A percentile compares a stretch with the other conserved stretches of the same genome.
These are phyloP conservation scores for Echiichthys vipera DNA, from an alignment of 2,797 vertebrate species.

Conservation along the genomic window DNA sequence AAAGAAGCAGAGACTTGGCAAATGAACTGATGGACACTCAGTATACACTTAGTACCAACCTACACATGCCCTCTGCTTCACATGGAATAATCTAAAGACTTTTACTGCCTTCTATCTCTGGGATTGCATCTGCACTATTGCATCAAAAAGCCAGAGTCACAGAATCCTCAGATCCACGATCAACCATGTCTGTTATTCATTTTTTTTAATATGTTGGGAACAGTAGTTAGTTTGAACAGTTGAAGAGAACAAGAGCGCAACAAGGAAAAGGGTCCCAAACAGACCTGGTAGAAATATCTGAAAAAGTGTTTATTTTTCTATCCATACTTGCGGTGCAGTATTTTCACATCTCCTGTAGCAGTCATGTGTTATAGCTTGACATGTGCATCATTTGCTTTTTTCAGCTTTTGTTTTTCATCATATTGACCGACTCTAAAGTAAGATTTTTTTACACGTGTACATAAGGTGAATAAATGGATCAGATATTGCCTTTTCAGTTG, in stretches of 20 bases:
- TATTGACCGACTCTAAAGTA: slow-evolving; percentile 28
- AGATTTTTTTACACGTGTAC: slow-evolving; percentile 67
- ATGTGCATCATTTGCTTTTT: slow-evolving; percentile 9
- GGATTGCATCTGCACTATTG: slow-evolving; percentile 39
- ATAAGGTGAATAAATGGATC: slow-evolving; percentile 77
- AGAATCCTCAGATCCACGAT: background rate
- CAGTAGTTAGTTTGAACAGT: slow-evolving; percentile 11
- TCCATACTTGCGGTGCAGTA: slow-evolving; percentile 15
- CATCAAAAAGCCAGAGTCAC: slow-evolving; percentile 10
- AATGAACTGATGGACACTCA: background rate
- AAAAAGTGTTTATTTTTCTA: slow-evolving; percentile 43
- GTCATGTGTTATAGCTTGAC: background rate
- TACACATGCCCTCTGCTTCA: slow-evolving; percentile 19
- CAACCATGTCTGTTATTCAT: background rate
- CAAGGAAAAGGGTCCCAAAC: background rate
- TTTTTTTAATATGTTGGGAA: slow-evolving; percentile 26
- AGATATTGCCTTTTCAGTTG: slow-evolving; percentile 70
- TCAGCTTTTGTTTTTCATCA: slow-evolving; percentile 20
- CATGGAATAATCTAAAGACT: slow-evolving; percentile 33
- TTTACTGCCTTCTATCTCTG: slow-evolving; percentile 50
- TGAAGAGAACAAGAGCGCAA: background rate
- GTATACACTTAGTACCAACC: background rate
- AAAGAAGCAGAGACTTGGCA: slow-evolving; percentile 1
- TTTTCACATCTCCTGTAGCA: slow-evolving; percentile 25
- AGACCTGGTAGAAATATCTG: slow-evolving; percentile 6